Evolutionary conservation across 2,888 invertebrate genomes (phyloP).

Genomic region (Zhengitettix transpicula): DNA sequence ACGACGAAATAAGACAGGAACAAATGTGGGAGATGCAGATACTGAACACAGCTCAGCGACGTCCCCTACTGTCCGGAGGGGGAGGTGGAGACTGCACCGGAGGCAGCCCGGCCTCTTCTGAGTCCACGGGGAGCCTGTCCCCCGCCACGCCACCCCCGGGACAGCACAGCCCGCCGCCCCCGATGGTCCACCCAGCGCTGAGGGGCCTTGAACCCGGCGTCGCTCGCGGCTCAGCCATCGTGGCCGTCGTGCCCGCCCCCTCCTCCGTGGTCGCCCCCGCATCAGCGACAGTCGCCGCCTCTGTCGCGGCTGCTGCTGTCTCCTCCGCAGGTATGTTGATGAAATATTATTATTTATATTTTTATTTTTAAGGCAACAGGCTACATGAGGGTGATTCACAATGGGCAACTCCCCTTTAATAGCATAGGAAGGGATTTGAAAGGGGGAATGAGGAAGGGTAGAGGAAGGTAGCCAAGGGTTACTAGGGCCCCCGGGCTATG

Average conservation of each 20-base stretch:
- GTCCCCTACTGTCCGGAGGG: not conserved
- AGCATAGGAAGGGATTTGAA: too few species aligned
- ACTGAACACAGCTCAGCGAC: slow-evolving; percentile 35
- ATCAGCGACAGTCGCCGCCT: not conserved
- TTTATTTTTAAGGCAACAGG: too few species aligned
- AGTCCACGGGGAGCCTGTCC: slow-evolving; percentile 9
- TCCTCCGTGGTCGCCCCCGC: not conserved
- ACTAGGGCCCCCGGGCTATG: too few species aligned
- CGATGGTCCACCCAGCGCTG: slow-evolving; percentile 16
- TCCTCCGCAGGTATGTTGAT: too few species aligned
- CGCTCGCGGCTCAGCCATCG: not conserved
- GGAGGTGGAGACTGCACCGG: not conserved
- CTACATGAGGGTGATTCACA: too few species aligned
- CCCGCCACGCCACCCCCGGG: slow-evolving; percentile 11
- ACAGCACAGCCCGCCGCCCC: slow-evolving; percentile 19
- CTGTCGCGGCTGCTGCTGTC: not conserved
- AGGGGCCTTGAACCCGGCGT: not conserved
- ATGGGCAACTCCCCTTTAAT: too few species aligned
- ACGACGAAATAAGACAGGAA: slow-evolving; percentile 79
- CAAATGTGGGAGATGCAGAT: slow-evolving; percentile 88
- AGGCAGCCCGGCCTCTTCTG: not conserved
- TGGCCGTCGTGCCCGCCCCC: not conserved
- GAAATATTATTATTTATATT: too few species aligned
- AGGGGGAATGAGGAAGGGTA: too few species aligned
- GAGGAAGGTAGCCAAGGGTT: too few species aligned